Evolutionary conservation across 2,797 vertebrate genomes (phyloP).

Genomic region (Myotis planiceps): DNA sequence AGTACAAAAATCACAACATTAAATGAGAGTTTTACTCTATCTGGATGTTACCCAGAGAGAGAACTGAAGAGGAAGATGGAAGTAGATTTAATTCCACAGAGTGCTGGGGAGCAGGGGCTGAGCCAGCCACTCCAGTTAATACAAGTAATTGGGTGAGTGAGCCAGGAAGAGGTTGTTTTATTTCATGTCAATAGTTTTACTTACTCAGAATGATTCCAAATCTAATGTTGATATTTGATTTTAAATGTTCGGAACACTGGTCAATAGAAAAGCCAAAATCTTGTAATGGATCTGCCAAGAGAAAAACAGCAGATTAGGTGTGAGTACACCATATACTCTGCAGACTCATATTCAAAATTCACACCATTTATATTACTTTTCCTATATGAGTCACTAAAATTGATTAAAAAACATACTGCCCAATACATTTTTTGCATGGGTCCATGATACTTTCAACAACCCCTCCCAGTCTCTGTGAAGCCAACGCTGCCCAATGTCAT

Average conservation of each 20-base stretch:
- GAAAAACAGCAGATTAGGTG: conserved; percentile 25
- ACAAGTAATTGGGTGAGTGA: not conserved
- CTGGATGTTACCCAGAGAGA: not conserved
- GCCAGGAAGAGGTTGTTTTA: not conserved
- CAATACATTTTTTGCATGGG: not conserved
- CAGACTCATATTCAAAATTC: not conserved
- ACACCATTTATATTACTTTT: not conserved
- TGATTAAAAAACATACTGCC: not conserved
- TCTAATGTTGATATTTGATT: conserved; percentile 73
- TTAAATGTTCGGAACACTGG: conserved; percentile 73
- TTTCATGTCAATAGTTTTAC: conserved; percentile 62
- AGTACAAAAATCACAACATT: not conserved
- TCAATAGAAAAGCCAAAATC: conserved; percentile 86
- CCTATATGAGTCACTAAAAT: not conserved
- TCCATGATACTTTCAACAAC: not conserved
- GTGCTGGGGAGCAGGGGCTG: too few species aligned
- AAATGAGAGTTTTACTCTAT: not conserved
- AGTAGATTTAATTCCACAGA: not conserved
- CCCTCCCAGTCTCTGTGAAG: not conserved
- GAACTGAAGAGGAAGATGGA: not conserved
- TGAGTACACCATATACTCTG: not conserved
- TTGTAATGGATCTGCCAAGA: conserved; percentile 86
- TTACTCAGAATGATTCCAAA: conserved; percentile 85
- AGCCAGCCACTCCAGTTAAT: not conserved
- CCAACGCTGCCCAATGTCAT: accelerated